Conservation (phyloP, 2,113 vertebrate species). For the Anhinga rufa region DNA sequence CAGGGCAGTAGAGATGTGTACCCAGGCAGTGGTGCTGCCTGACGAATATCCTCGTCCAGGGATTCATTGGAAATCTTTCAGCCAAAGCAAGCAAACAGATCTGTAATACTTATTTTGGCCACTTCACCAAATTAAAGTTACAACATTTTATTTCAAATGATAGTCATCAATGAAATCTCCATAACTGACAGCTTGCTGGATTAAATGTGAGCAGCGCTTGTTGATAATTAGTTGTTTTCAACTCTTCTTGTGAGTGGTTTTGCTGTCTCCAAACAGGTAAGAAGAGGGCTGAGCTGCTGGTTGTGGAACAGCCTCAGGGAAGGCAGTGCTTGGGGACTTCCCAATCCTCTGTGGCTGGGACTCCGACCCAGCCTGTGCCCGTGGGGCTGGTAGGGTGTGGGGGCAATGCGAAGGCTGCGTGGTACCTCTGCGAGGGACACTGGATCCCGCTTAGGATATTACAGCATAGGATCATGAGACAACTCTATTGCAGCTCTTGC, state of each 20-base stretch:
- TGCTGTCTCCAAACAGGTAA: not conserved
- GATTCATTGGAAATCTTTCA: not conserved
- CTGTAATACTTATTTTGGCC: not conserved
- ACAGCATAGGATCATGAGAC: not conserved
- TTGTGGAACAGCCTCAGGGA: not conserved
- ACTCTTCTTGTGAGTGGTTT: not conserved
- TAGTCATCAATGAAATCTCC: not conserved
- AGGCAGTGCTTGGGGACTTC: not conserved
- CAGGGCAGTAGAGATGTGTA: not conserved
- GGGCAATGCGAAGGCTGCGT: accelerated
- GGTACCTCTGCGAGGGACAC: accelerated
- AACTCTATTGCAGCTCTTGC: not conserved
- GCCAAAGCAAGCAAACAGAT: not conserved
- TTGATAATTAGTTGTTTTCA: not conserved
- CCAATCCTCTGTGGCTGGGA: not conserved
- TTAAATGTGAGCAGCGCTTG: not conserved
- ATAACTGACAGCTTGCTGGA: not conserved
- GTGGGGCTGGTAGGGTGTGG: not conserved
- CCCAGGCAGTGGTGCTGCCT: not conserved
- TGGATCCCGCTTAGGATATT: not conserved
- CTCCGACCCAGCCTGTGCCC: not conserved
- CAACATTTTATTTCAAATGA: not conserved
- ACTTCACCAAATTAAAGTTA: not conserved
- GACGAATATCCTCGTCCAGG: not conserved
- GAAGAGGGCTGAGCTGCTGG: not conserved